Percentiles rank a stretch among this genome's conserved stretches.
Evolutionary conservation across 2,113 vertebrate species (phyloP).

Genomic region (Dasyurus viverrinus): DNA sequence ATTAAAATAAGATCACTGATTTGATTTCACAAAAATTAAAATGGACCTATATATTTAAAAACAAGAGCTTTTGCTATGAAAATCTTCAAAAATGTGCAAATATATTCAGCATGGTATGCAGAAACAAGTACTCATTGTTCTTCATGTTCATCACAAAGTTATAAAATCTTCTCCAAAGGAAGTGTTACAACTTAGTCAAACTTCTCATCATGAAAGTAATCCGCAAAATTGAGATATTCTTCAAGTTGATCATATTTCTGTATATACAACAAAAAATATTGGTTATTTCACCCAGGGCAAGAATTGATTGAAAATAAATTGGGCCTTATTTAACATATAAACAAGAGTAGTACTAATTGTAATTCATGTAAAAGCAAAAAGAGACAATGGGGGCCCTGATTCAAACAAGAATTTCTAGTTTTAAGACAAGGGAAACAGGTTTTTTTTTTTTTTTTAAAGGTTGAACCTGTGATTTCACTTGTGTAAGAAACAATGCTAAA

Average conservation of each 20-base stretch:
- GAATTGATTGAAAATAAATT: conserved; percentile 12
- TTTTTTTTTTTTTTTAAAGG: background rate
- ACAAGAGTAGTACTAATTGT: conserved; percentile 32
- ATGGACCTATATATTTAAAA: conserved; percentile 43
- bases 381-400: conserved; percentile 22
- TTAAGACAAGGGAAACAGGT: conserved; percentile 10
- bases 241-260: conserved; percentile 86
- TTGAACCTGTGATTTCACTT: background rate
- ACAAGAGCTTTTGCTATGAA: conserved; percentile 55
- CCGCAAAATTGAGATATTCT: conserved; percentile 84
- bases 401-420: conserved; percentile 54
- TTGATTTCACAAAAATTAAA: conserved; percentile 37
- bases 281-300: conserved; percentile 62
- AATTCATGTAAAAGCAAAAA: conserved; percentile 33
- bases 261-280: conserved; percentile 73
- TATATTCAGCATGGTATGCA: conserved; percentile 46
- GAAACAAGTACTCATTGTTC: conserved; percentile 59
- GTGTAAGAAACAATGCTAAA: background rate
- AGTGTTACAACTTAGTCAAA: conserved; percentile 79
- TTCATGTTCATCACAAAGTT: conserved; percentile 63
- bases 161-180: conserved; percentile 69
- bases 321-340: conserved; percentile 44
- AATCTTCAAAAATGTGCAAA: conserved; percentile 56
- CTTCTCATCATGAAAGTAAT: conserved; percentile 90
- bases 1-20: conserved; percentile 47